phyloP scores from a whole-genome alignment of 1,140 invertebrate species.

The Nephila pilipes region DNA sequence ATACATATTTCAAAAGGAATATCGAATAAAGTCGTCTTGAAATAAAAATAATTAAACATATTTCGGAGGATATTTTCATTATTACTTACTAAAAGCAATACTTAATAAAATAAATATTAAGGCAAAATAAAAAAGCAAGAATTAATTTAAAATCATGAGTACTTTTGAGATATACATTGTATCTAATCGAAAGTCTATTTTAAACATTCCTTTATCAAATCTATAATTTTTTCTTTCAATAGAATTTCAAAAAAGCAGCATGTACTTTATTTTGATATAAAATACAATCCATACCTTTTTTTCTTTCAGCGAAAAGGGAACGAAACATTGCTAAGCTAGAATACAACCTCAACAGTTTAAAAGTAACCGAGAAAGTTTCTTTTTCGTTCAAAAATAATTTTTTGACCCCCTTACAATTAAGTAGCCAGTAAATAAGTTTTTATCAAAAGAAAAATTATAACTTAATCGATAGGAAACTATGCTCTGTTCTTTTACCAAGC shows the following conservation, averaged over 20 bases:
- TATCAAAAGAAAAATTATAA: conserved; percentile 60
- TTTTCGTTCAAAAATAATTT: not conserved
- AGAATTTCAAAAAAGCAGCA: not conserved
- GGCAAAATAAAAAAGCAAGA: too few species aligned
- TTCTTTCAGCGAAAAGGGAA: not conserved
- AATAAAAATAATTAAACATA: too few species aligned
- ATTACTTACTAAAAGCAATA: too few species aligned
- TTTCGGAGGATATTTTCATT: too few species aligned
- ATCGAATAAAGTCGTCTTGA: too few species aligned
- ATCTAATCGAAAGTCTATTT: too few species aligned
- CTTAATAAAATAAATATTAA: too few species aligned
- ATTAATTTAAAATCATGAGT: too few species aligned
- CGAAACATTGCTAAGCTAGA: not conserved
- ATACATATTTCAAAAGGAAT: too few species aligned
- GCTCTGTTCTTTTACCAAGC: conserved; percentile 58
- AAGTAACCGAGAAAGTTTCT: not conserved
- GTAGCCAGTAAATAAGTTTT: conserved; percentile 64
- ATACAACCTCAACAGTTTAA: not conserved
- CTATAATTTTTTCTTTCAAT: not conserved
- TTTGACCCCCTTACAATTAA: conserved; percentile 54
- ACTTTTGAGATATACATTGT: too few species aligned
- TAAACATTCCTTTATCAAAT: not conserved
- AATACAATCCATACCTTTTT: not conserved
- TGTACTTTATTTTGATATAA: not conserved
- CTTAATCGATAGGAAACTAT: conserved; percentile 65